Conservation (phyloP, 2,113 vertebrate species). For the Corydoras sp. region DNA sequence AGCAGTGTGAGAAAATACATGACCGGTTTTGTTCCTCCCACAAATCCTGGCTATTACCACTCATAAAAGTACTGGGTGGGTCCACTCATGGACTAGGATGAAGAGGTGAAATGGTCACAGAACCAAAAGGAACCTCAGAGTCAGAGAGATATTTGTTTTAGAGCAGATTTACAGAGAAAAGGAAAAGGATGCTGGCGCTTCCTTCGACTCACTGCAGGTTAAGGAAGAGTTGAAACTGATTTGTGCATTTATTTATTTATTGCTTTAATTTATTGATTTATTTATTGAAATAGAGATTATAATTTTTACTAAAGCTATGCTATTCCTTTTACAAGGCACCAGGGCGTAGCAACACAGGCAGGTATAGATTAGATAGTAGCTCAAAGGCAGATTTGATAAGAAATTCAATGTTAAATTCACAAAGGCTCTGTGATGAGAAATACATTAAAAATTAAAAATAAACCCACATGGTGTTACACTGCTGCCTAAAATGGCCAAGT, state of each 20-base stretch:
- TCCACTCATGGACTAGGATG: constrained; percentile 9
- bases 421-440: not conserved
- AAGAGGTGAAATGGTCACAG: constrained; percentile 33
- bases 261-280: constrained; percentile 67
- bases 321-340: constrained; percentile 1
- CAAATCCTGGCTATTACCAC: constrained; percentile 11
- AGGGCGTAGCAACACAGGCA: no score
- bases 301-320: constrained; percentile 4
- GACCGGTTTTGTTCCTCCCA: constrained; percentile 2
- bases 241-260: constrained; percentile 59
- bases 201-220: constrained; percentile 29
- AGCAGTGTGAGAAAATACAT: constrained; percentile 76
- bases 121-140: constrained; percentile 1
- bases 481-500: constrained; percentile 11
- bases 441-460: not conserved
- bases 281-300: constrained; percentile 47
- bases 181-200: constrained; percentile 15
- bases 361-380: not conserved
- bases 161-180: not conserved
- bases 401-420: not conserved
- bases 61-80: constrained; percentile 17
- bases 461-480: constrained; percentile 10
- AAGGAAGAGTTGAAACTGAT: constrained; percentile 18
- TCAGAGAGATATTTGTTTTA: not conserved
- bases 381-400: not conserved